phyloP scores from a whole-genome alignment of 2,113 vertebrate species.

The Geococcyx californianus region DNA sequence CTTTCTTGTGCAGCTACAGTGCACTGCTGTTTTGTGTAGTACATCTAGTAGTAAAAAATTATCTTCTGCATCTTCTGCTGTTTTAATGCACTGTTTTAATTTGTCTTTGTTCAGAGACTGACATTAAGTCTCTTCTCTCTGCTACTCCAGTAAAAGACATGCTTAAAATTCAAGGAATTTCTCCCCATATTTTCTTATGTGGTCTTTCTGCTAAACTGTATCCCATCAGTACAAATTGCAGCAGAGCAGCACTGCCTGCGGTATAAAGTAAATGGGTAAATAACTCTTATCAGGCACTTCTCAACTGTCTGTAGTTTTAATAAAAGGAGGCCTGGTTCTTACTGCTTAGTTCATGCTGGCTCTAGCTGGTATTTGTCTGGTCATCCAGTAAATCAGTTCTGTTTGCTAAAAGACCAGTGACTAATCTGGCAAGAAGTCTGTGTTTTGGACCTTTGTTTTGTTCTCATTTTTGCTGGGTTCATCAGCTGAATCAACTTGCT shows the following conservation, averaged over 20 bases:
- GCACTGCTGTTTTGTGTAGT: neutral
- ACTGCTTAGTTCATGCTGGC: neutral
- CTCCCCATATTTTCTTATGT: neutral
- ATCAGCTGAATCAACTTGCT: neutral
- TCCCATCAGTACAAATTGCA: neutral
- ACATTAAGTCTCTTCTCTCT: neutral
- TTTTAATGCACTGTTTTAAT: neutral
- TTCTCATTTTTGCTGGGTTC: neutral
- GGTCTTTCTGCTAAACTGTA: neutral
- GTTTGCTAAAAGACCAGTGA: neutral
- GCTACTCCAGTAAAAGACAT: neutral
- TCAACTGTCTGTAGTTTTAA: neutral
- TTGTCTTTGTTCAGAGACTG: neutral
- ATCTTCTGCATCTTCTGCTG: neutral
- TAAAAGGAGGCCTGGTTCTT: neutral
- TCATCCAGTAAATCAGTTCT: conserved; percentile 13
- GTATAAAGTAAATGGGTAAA: neutral
- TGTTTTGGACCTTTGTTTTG: neutral
- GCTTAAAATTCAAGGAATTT: neutral
- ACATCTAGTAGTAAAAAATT: neutral
- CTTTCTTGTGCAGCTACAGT: neutral
- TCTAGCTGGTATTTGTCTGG: conserved; percentile 24
- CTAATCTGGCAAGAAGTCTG: neutral
- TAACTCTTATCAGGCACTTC: neutral
- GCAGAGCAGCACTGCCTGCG: neutral